These are phyloP conservation scores for Marmota flaviventris DNA, from an alignment of 2,113 vertebrate species.

Conservation along the genomic window DNA sequence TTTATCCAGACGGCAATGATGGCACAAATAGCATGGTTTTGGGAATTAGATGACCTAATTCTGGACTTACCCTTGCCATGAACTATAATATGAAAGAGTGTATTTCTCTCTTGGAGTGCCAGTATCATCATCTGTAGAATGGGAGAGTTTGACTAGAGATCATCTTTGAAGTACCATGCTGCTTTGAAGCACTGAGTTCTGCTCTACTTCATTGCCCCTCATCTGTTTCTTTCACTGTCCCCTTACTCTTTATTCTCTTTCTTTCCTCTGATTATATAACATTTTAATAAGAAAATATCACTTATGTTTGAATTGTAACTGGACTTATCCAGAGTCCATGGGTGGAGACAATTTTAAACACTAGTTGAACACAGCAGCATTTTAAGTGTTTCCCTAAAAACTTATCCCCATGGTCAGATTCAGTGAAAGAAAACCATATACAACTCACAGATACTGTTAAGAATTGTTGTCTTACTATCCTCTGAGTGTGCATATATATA, in stretches of 20 bases:
- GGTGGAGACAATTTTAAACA: neutral
- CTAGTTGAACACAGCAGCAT: neutral
- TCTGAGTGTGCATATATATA: neutral
- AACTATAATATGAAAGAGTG: neutral
- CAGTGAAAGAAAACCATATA: neutral
- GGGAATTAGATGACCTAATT: neutral
- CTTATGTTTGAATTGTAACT: neutral
- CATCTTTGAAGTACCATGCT: neutral
- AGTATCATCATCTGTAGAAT: neutral
- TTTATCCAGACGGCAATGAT: neutral
- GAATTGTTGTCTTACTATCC: neutral
- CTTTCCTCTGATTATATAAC: neutral
- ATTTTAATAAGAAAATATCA: neutral
- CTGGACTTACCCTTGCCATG: neutral
- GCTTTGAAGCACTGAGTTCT: neutral
- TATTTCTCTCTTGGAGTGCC: neutral
- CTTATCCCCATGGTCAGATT: neutral
- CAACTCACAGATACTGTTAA: neutral
- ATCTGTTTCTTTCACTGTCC: neutral
- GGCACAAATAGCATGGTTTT: neutral
- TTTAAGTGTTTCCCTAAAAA: neutral
- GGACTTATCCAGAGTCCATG: neutral
- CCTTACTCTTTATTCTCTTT: neutral
- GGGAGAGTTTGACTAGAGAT: neutral
- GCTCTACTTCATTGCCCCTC: neutral